These are phyloP conservation scores for Hippoglossus hippoglossus DNA, from an alignment of 2,797 vertebrate genomes.

Conservation along the genomic window DNA sequence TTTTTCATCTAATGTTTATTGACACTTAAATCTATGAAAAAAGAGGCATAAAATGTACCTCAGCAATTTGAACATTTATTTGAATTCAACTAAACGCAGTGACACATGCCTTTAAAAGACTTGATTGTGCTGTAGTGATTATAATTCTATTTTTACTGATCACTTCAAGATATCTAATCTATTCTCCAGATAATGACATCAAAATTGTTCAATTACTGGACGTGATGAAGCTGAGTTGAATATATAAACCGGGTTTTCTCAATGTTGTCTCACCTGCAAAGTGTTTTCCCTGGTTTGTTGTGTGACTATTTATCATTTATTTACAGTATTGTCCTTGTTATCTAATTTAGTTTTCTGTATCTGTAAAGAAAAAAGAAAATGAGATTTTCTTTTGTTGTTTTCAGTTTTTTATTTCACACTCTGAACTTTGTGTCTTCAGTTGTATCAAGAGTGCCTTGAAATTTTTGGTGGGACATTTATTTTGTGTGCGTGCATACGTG, in stretches of 20 bases:
- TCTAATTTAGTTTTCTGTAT: conserved; percentile 12
- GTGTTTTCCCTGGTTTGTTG: conserved; percentile 31
- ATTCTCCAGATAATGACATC: conserved; percentile 5
- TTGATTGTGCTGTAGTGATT: conserved; percentile 35
- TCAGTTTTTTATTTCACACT: conserved; percentile 36
- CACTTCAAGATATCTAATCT: conserved; percentile 15
- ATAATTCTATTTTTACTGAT: conserved; percentile 24
- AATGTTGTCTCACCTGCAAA: conserved; percentile 32
- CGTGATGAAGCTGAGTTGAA: conserved; percentile 12
- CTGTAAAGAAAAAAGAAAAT: conserved; percentile 16
- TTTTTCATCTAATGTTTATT: conserved; percentile 28
- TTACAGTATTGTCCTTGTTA: conserved; percentile 11
- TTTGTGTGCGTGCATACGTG: not conserved
- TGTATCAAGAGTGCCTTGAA: conserved; percentile 84
- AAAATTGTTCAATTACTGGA: conserved; percentile 5
- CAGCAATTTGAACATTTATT: not conserved
- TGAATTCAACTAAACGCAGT: conserved; percentile 4
- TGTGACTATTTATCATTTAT: conserved; percentile 12
- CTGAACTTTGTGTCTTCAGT: conserved; percentile 66
- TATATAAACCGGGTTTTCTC: conserved; percentile 35
- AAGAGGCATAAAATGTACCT: conserved; percentile 8
- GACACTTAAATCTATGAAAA: not conserved
- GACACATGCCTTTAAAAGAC: conserved; percentile 40
- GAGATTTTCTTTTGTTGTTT: conserved; percentile 18
- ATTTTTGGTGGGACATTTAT: conserved; percentile 49